phyloP scores from a whole-genome alignment of 1,140 invertebrate species.

The Cyphomyrmex costatus region DNA sequence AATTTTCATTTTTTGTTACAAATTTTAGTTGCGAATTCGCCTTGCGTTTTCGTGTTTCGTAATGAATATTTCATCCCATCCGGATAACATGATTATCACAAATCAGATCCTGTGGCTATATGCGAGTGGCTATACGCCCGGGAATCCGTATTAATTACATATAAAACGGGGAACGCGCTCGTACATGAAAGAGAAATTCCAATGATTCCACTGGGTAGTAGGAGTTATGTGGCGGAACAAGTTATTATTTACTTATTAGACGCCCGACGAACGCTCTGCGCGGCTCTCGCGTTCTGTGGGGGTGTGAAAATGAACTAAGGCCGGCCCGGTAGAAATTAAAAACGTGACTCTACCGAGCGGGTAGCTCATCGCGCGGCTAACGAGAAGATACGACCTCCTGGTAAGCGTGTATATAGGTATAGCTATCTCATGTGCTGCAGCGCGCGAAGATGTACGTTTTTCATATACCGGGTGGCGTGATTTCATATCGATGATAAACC shows the following conservation, averaged over 20 bases:
- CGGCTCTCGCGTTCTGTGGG: slow-evolving; percentile 51
- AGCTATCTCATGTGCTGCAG: slow-evolving; percentile 60
- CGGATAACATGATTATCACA: not conserved
- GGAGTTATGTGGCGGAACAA: slow-evolving; percentile 76
- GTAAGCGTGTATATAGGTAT: slow-evolving; percentile 69
- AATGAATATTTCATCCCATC: too few species aligned
- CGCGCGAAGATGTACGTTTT: slow-evolving; percentile 68
- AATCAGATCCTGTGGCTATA: slow-evolving; percentile 37
- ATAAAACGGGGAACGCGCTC: not conserved
- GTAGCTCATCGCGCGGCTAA: slow-evolving; percentile 79
- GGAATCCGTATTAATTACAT: slow-evolving; percentile 73
- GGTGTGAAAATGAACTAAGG: slow-evolving; percentile 81
- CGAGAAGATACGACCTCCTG: slow-evolving; percentile 81
- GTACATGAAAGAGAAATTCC: slow-evolving; percentile 38
- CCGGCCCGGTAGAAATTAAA: slow-evolving; percentile 79
- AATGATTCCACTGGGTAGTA: slow-evolving; percentile 36
- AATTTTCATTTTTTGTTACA: not conserved
- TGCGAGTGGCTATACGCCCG: slow-evolving; percentile 13
- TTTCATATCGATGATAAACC: slow-evolving; percentile 26
- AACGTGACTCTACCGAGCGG: slow-evolving; percentile 79
- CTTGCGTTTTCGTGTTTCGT: not conserved
- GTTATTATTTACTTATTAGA: slow-evolving; percentile 81
- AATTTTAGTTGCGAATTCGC: not conserved
- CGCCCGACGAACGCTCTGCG: slow-evolving; percentile 46
- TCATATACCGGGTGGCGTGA: slow-evolving; percentile 63